These are phyloP conservation scores for Cephus nigrinus DNA, from an alignment of 2,888 invertebrate species.

Conservation along the genomic window DNA sequence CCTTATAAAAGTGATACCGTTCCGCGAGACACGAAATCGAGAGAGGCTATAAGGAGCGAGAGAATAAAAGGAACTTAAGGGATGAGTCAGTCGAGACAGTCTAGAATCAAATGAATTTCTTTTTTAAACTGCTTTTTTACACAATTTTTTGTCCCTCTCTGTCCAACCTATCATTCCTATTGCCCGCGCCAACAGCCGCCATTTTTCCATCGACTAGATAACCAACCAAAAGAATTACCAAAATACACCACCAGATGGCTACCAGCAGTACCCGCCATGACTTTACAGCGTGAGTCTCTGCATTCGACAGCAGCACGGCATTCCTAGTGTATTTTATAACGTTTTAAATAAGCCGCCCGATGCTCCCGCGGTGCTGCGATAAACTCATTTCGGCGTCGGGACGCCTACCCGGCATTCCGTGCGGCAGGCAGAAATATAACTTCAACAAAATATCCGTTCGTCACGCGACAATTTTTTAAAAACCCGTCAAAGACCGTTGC, in stretches of 20 bases:
- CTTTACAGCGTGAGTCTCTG: not conserved
- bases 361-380: not conserved
- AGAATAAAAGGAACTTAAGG: not conserved
- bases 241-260: not conserved
- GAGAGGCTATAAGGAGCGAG: not conserved
- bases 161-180: not conserved
- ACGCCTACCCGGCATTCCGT: not conserved
- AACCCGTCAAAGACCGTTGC: not conserved
- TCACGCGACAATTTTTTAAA: not conserved
- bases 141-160: not conserved
- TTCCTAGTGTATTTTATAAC: not conserved
- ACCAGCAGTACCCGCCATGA: not conserved
- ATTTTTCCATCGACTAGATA: not conserved
- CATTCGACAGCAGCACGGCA: not conserved
- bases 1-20: constrained; percentile 60
- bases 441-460: not conserved
- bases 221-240: not conserved
- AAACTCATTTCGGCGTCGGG: not conserved
- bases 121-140: not conserved
- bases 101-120: not conserved
- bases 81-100: not conserved
- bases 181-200: not conserved
- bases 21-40: constrained; percentile 23
- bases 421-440: not conserved
- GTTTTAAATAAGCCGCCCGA: not conserved